Conservation (phyloP, 2,113 vertebrate species). For the Phrynosoma platyrhinos region DNA sequence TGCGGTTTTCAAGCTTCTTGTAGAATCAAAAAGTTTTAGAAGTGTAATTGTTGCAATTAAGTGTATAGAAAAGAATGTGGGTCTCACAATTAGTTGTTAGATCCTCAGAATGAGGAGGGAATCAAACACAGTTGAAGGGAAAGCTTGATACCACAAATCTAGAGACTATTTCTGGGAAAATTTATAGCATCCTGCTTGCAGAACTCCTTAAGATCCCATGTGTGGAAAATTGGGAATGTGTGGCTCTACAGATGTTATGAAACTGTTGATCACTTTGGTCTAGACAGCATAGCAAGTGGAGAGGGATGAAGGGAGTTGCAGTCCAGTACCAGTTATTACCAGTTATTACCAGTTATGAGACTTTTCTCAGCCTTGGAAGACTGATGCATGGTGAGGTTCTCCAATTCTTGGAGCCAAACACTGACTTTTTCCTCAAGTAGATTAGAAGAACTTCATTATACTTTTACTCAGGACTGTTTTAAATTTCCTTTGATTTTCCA, state of each 20-base stretch:
- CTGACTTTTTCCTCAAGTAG: background rate
- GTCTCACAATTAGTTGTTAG: background rate
- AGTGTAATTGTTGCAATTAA: background rate
- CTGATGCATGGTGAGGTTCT: background rate
- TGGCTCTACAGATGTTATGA: too few relatives aligned
- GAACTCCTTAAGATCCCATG: background rate
- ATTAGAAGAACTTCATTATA: background rate
- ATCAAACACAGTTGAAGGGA: background rate
- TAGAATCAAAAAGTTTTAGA: background rate
- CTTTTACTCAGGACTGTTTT: background rate
- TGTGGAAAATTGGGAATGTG: too few relatives aligned
- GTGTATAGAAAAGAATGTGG: background rate
- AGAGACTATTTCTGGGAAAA: background rate
- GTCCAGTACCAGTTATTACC: background rate
- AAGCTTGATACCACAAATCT: too few relatives aligned
- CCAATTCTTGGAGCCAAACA: background rate
- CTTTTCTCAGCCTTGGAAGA: background rate
- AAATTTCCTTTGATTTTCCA: slow-evolving; percentile 61
- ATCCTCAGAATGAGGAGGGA: background rate
- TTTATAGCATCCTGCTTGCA: background rate
- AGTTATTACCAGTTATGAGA: too few relatives aligned
- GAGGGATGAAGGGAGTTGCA: background rate
- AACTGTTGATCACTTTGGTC: too few relatives aligned
- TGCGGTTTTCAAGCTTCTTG: background rate
- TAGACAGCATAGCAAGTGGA: background rate